Conservation (phyloP, 2,888 invertebrate species). For the Zygaena filipendulae region DNA sequence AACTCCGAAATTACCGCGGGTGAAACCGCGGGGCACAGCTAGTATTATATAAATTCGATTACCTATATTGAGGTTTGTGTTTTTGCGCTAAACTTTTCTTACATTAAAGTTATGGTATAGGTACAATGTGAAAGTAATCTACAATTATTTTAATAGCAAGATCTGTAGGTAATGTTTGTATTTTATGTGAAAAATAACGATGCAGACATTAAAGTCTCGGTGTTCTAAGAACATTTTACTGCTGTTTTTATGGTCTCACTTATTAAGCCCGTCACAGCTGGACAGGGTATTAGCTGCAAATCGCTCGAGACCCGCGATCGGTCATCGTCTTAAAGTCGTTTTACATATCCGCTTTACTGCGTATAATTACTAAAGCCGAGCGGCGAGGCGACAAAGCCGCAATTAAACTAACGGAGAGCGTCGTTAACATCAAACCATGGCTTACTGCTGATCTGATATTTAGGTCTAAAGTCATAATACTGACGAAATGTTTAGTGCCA, state of each 20-base stretch:
- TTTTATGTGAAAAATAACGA: no score
- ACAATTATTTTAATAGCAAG: no score
- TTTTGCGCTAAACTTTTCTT: no score
- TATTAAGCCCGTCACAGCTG: conserved; percentile 41
- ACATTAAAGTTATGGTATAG: no score
- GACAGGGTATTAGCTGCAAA: conserved; percentile 53
- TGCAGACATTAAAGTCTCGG: no score
- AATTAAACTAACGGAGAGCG: conserved; percentile 58
- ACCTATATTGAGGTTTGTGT: no score
- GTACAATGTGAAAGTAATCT: no score
- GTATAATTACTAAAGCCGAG: conserved; percentile 47
- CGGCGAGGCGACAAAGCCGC: conserved; percentile 47
- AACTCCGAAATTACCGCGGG: no score
- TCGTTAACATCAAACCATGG: conserved; percentile 43
- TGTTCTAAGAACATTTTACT: conserved; percentile 37
- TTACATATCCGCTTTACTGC: conserved; percentile 55
- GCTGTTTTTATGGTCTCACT: conserved; percentile 36
- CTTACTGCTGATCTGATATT: conserved; percentile 31
- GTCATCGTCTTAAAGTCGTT: conserved; percentile 46
- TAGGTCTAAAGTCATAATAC: conserved; percentile 32
- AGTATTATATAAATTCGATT: no score
- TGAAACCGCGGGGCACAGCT: no score
- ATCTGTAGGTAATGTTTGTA: no score
- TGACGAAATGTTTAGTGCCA: no score
- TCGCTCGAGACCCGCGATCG: conserved; percentile 35